Conservation (phyloP, 2,888 invertebrate species). For the Platypus cylindrus region DNA sequence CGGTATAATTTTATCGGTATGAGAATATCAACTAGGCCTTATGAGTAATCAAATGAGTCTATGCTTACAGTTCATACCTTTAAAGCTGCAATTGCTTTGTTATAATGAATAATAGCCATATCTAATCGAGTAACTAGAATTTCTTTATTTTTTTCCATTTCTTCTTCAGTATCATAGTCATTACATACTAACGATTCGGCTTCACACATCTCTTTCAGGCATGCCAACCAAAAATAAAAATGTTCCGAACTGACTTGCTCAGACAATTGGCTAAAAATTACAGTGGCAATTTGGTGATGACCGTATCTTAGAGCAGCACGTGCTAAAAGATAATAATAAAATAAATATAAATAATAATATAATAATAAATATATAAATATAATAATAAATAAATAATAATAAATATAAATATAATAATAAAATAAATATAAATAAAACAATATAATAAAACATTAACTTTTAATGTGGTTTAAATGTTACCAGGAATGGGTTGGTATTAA, state of each 20-base stretch:
- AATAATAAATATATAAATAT: too few species aligned
- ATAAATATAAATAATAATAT: background rate
- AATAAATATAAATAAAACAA: too few species aligned
- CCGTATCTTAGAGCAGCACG: slow-evolving; percentile 74
- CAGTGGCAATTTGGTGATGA: slow-evolving; percentile 45
- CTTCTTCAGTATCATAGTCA: too few species aligned
- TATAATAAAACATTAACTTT: too few species aligned
- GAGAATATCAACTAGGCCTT: too few species aligned
- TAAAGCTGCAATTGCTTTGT: slow-evolving; percentile 49
- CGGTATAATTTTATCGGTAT: too few species aligned
- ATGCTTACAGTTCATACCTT: slow-evolving; percentile 40
- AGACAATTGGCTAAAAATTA: slow-evolving; percentile 44
- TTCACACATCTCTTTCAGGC: slow-evolving; percentile 61
- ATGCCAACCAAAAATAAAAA: slow-evolving; percentile 77
- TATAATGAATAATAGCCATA: slow-evolving; percentile 46
- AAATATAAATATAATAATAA: too few species aligned
- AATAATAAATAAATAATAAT: too few species aligned
- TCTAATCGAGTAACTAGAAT: slow-evolving; percentile 41
- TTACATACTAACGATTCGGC: slow-evolving; percentile 55
- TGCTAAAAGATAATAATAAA: slow-evolving; percentile 32
- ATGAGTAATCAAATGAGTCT: too few species aligned
- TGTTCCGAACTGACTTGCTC: slow-evolving; percentile 65
- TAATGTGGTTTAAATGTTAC: too few species aligned
- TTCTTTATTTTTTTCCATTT: slow-evolving; percentile 20
- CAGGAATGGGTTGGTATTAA: too few species aligned